These are phyloP conservation scores for Damaliscus lunatus DNA, from an alignment of 2,113 vertebrate genomes.

Conservation along the genomic window DNA sequence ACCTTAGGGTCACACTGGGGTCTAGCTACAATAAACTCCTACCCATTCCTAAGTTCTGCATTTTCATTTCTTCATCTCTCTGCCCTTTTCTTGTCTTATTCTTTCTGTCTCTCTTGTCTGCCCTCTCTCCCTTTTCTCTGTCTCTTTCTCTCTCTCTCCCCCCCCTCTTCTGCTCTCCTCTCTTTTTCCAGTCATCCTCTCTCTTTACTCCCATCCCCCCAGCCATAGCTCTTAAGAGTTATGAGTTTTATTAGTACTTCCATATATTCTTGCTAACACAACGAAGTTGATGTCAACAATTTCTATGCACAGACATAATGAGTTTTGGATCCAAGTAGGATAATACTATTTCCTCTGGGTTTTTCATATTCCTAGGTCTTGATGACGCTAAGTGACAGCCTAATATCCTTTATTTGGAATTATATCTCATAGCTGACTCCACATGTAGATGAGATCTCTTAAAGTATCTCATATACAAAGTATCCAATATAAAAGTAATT, in stretches of 20 bases:
- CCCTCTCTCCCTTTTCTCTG: neutral
- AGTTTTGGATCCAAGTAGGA: neutral
- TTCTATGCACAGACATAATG: neutral
- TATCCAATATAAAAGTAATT: neutral
- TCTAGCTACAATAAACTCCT: neutral
- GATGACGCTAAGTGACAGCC: neutral
- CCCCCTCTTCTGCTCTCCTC: neutral
- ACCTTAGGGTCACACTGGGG: neutral
- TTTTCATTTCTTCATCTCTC: neutral
- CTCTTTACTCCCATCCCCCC: neutral
- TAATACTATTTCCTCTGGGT: neutral
- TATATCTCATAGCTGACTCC: neutral
- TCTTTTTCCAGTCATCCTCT: neutral
- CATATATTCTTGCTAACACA: neutral
- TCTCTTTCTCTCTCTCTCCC: neutral
- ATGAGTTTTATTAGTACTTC: neutral
- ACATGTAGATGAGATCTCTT: neutral
- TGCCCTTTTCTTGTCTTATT: neutral
- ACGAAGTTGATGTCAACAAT: neutral
- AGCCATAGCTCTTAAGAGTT: neutral
- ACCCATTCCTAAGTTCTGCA: neutral
- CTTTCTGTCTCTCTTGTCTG: neutral
- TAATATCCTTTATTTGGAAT: neutral
- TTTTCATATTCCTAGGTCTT: neutral
- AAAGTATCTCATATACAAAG: neutral